Evolutionary conservation across 1,140 invertebrate species (phyloP), one percentile per base, ranked within the genome.

Genomic region (Hycleus cichorii): DNA sequence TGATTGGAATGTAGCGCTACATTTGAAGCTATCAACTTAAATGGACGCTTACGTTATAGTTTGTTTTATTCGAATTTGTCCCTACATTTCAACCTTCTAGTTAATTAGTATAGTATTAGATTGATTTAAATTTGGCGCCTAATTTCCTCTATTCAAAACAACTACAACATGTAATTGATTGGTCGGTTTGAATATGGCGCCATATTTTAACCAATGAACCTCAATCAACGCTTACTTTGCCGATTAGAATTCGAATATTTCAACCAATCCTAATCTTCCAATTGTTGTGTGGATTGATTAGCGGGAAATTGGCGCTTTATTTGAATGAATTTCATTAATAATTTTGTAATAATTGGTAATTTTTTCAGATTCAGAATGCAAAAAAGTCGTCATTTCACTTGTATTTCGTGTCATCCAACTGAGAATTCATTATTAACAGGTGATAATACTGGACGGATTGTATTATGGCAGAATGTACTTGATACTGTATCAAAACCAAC

Each of bases 371-470:
- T 75, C 46, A 77, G 71, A 62, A 76, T 74, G 58, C 65, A 68
- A 45, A 72, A 57, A n/a, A 55, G 49, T 4, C 44, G 77, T 42
- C 63, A 65, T 1, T 79, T 90, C 42, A 89, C 84, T 1, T 87
- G 84, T 69, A 76, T 92, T 10, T 76, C 80, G 1, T 81, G 82
- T 59, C 88, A 91, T 78, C 86, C 87, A 3, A 70, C 67, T 32
- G 84, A 89, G 51, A 73, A 81, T 65, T 74, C 80, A 62, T 74
- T 90, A 4, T 86, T 88, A 4, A 86, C 83, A 10, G 90, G 88
- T 40, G 86, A 89, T 74, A 72, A 74, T 39, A 77, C 72, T 58
- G 90, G 90, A 2, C 73, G 82, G 56, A 80, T 91, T 27, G 54
- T 84, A 24, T 62, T 91, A 27, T 90, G 85, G 83, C 80, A 77